Evolutionary conservation across 2,797 vertebrate genomes (phyloP).

Genomic region (Kryptopterus vitreolus): DNA sequence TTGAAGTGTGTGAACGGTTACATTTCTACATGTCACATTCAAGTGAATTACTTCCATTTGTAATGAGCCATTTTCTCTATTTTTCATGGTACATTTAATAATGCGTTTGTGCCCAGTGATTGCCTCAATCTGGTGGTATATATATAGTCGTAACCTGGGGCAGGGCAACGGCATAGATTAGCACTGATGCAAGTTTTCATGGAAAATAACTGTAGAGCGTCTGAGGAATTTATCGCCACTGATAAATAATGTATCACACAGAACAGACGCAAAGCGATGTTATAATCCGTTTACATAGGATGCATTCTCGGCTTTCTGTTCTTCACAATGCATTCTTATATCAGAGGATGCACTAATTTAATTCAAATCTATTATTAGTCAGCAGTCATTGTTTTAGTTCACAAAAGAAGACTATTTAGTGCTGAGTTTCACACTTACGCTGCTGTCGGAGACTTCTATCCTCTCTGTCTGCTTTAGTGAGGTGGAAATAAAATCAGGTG

Average conservation of each 20-base stretch:
- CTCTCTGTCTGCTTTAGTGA: constrained; percentile 4
- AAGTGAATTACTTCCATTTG: constrained; percentile 7
- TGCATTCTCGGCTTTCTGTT: neutral
- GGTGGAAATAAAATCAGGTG: constrained; percentile 39
- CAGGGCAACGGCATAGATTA: neutral
- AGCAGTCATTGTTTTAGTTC: neutral
- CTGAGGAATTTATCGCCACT: neutral
- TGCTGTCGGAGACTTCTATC: constrained; percentile 15
- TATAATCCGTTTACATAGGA: neutral
- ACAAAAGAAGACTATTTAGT: constrained; percentile 12
- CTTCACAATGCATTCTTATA: neutral
- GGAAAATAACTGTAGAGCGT: constrained; percentile 2
- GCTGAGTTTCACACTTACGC: neutral
- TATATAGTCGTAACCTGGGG: neutral
- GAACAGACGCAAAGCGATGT: neutral
- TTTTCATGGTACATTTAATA: constrained; percentile 20
- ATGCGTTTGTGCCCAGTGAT: constrained; percentile 9
- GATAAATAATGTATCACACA: constrained; percentile 7
- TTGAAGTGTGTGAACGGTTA: constrained; percentile 9
- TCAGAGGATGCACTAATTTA: neutral
- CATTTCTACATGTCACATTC: constrained; percentile 9
- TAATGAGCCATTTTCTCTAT: constrained; percentile 12
- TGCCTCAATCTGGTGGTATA: constrained; percentile 6
- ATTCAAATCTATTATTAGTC: neutral
- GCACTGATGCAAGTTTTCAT: neutral